A percentile compares a stretch with the other conserved stretches of the same genome.
These are phyloP conservation scores for Brachypodius melanocephalos DNA, from an alignment of 2,113 vertebrate species.

Conservation along the genomic window DNA sequence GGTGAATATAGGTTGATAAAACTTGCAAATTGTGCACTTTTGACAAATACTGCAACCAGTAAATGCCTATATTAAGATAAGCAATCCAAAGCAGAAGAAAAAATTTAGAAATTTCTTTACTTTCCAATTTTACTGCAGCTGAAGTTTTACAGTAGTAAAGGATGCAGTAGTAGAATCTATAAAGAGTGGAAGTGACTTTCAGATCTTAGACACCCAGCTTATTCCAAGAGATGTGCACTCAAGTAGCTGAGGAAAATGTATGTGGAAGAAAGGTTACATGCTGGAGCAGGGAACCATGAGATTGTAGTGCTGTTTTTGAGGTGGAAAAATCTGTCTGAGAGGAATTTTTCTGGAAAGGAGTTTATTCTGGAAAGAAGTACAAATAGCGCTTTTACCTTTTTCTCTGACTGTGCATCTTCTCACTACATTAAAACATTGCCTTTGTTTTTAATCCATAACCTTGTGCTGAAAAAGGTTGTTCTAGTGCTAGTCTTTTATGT, in stretches of 20 bases:
- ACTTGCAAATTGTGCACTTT: not conserved
- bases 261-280: not conserved
- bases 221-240: not conserved
- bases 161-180: not conserved
- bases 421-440: not conserved
- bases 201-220: not conserved
- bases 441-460: slow-evolving; percentile 34
- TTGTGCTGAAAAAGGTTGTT: slow-evolving; percentile 51
- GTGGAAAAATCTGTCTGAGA: not conserved
- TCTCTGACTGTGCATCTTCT: slow-evolving; percentile 4
- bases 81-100: not conserved
- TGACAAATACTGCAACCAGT: not conserved
- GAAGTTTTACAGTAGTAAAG: not conserved
- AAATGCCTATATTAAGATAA: not conserved
- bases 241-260: not conserved
- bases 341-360: not conserved
- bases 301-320: not conserved
- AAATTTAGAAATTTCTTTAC: not conserved
- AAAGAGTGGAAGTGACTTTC: not conserved
- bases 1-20: not conserved
- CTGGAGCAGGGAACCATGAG: not conserved
- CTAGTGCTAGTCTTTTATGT: slow-evolving; percentile 42
- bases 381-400: not conserved
- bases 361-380: not conserved
- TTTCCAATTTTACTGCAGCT: not conserved